phyloP scores from a whole-genome alignment of 2,888 invertebrate species.

The Bursaphelenchus okinawaensis region DNA sequence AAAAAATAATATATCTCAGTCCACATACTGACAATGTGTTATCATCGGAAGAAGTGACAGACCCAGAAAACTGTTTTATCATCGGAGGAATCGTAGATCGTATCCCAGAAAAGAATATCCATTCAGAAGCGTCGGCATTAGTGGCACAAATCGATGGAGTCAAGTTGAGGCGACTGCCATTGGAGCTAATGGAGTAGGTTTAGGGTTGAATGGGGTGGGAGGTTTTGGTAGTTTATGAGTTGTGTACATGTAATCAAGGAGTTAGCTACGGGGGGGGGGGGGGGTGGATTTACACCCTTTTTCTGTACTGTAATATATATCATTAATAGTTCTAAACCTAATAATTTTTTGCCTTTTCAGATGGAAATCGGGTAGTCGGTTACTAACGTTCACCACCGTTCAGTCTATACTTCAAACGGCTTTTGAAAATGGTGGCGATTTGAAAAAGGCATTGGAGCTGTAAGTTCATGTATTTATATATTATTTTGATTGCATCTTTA shows the following conservation, averaged over 20 bases:
- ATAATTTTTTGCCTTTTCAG: constrained; percentile 1
- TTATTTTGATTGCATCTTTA: background rate
- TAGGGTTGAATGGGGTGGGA: background rate
- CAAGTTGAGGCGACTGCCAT: constrained; percentile 31
- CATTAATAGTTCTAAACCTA: constrained; percentile 17
- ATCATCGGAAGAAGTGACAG: constrained; percentile 31
- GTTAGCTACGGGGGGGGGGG: constrained; percentile 17
- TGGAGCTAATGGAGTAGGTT: constrained; percentile 24
- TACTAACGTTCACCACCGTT: constrained; percentile 47
- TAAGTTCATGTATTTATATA: constrained; percentile 2
- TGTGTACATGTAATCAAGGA: background rate
- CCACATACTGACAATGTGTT: constrained; percentile 48
- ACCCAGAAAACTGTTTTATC: constrained; percentile 45
- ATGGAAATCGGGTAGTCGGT: constrained; percentile 39
- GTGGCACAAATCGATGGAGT: constrained; percentile 39
- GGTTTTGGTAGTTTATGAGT: constrained; percentile 3
- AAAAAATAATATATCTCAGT: constrained; percentile 39
- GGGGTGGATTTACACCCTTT: too few relatives aligned
- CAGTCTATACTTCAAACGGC: constrained; percentile 42
- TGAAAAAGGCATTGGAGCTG: constrained; percentile 33
- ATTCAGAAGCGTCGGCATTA: constrained; percentile 36
- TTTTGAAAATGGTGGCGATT: constrained; percentile 36
- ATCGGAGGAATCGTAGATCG: constrained; percentile 56
- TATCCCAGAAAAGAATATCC: constrained; percentile 41
- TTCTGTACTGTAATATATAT: too few relatives aligned